Base-by-base conservation (phyloP, 2,888 invertebrate genomes). In the Chrysomela aeneicollis region DNA sequence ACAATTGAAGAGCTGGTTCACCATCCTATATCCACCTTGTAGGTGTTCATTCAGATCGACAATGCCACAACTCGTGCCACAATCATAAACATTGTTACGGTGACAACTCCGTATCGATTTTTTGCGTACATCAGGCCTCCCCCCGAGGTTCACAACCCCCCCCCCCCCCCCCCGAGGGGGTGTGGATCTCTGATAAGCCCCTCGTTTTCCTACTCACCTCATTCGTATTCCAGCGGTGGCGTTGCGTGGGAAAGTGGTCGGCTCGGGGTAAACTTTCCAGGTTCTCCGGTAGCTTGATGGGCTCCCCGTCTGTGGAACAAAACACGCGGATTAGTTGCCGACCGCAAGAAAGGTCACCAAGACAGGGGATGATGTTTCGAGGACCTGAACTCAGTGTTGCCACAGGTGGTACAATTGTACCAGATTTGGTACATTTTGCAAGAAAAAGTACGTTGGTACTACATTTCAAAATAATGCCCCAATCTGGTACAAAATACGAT, bases 161-260 rank as follows among this genome's bases (percentile, higher is more conserved):
- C 12, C 42, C 32, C 37, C 22, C 37, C 37, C 32, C 30, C 35
- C 42, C 60, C 12, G 52, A 32, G 53, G n/a, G 64, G 59, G 6
- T 26, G 26, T 67, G 63, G 64, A 67, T 67, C 64, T 61, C 64
- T 67, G 64, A 67, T 64, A 67, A 67, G 64, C 61, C 61, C 50
- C 64, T 62, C 59, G 67, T 67, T 67, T 67, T 64, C 61, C 66
- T 70, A 74, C 88, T 86, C 82, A 97, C 97, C 93, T 98, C 97
- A 88, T 97, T 97, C 82, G 97, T 97, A 91, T 97, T 97, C 98
- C 98, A 98, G 77, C 97, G 91, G 85, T 97, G 97, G 82, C 97
- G 87, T 84, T 95, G 95, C 76, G 92, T 92, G 72, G 97, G 95
- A 85, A 97, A 96, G 84, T 95, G 94, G 84, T 96, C 95, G 70